Percentiles rank a stretch among this genome's conserved stretches.
Evolutionary conservation across 2,113 vertebrate species (phyloP).

Genomic region (Bos taurus): ARS-UCD2.0 NC_037338.1:48616501-48617000

Average conservation of each 20-base stretch:
- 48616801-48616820: neutral
- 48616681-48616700: neutral
- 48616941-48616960: neutral
- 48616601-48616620: neutral
- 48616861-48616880: neutral
- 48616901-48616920: neutral
- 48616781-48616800: neutral
- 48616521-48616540: neutral
- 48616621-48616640: neutral
- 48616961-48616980: neutral
- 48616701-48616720: neutral
- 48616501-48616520: neutral
- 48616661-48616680: neutral
- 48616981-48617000: fast-evolving
- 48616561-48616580: neutral
- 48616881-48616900: neutral
- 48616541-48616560: neutral
- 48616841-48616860: neutral
- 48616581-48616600: neutral
- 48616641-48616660: neutral
- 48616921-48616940: neutral
- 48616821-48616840: neutral
- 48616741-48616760: neutral
- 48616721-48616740: neutral
- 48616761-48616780: neutral